Conservation (phyloP, 2,113 vertebrate genomes). For the Hippocampus zosterae region DNA sequence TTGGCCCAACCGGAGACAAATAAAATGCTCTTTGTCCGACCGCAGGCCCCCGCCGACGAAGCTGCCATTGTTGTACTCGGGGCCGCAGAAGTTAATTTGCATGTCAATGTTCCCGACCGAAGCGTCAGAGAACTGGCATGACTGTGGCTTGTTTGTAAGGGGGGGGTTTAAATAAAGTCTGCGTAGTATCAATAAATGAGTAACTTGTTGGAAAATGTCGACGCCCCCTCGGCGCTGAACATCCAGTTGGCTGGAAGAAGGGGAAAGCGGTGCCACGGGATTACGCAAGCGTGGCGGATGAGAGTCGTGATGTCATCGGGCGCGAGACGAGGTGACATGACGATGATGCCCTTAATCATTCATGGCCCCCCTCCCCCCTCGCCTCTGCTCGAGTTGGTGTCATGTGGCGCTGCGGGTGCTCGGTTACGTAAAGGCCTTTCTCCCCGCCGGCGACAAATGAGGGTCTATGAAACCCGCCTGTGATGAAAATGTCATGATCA, state of each 20-base stretch:
- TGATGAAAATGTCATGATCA: not conserved
- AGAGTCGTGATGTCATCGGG: constrained; percentile 46
- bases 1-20: constrained; percentile 17
- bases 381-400: constrained; percentile 46
- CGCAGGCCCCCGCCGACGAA: constrained; percentile 19
- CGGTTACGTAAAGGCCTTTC: constrained; percentile 52
- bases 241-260: no score
- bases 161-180: constrained; percentile 26
- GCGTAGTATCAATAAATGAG: not conserved
- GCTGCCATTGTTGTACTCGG: constrained; percentile 33
- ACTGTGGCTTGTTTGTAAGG: constrained; percentile 26
- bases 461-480: not conserved
- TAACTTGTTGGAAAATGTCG: no score
- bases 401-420: constrained; percentile 42
- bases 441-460: not conserved
- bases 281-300: constrained; percentile 18
- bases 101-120: constrained; percentile 47
- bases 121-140: constrained; percentile 20
- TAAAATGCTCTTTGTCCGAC: constrained; percentile 50
- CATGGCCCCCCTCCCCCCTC: constrained; percentile 27
- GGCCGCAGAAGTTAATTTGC: constrained; percentile 34
- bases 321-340: constrained; percentile 24
- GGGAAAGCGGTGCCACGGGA: constrained; percentile 10
- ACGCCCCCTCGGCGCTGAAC: no score
- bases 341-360: constrained; percentile 60